phyloP scores from a whole-genome alignment of 2,113 vertebrate species.

The Callospermophilus lateralis region DNA sequence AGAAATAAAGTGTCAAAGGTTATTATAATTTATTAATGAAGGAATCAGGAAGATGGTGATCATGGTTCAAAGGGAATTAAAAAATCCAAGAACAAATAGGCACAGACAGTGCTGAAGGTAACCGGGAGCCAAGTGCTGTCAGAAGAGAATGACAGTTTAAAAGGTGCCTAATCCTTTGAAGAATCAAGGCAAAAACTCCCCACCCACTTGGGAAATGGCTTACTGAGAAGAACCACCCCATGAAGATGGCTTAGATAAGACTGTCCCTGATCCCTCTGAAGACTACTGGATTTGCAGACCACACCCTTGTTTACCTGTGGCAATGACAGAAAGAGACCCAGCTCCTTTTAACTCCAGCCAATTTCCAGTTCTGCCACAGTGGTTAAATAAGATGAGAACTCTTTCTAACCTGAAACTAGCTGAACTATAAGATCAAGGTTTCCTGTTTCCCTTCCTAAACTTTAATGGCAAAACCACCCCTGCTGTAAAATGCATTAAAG shows the following conservation, averaged over 20 bases:
- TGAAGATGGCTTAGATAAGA: neutral
- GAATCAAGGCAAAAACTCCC: neutral
- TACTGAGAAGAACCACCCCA: neutral
- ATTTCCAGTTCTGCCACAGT: neutral
- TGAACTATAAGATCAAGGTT: neutral
- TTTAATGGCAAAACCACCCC: neutral
- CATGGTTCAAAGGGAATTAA: constrained; percentile 21
- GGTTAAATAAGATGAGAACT: neutral
- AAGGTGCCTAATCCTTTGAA: neutral
- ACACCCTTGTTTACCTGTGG: neutral
- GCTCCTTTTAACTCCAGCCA: neutral
- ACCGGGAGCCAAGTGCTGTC: neutral
- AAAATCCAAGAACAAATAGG: neutral
- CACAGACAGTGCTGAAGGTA: neutral
- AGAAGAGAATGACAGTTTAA: neutral
- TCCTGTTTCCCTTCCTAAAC: neutral
- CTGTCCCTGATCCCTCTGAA: neutral
- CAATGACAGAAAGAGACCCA: neutral
- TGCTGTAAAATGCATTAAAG: neutral
- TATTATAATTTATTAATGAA: constrained; percentile 41
- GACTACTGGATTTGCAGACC: neutral
- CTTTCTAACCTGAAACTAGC: neutral
- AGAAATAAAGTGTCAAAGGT: neutral
- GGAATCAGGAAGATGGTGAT: neutral
- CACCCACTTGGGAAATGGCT: neutral